Evolutionary conservation across 1,140 invertebrate species (phyloP).

Genomic region (Euura saliciscinereae): DNA sequence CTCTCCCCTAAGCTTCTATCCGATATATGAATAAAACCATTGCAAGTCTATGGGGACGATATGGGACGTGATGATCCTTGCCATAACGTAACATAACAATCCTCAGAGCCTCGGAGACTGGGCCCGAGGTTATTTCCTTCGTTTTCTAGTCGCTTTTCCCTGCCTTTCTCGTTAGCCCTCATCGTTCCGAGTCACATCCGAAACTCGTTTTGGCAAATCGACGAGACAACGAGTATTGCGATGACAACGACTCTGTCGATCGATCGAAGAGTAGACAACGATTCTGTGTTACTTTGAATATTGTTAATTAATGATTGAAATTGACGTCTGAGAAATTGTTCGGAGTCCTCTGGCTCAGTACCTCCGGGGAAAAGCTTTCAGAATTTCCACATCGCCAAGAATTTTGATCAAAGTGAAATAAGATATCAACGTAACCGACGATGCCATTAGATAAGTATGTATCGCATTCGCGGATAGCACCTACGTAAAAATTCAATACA

Average conservation of each 20-base stretch:
- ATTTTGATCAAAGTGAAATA: background rate
- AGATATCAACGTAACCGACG: background rate
- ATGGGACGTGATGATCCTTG: slow-evolving; percentile 3
- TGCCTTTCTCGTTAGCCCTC: background rate
- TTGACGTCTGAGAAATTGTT: too few species aligned
- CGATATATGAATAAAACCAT: slow-evolving; percentile 5
- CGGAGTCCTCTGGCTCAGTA: too few species aligned
- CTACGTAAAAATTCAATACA: slow-evolving; percentile 1
- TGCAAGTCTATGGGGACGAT: slow-evolving; percentile 2
- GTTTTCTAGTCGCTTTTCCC: background rate
- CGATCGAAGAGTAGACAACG: too few species aligned
- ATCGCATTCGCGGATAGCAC: background rate
- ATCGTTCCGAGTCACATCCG: background rate
- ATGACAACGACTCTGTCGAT: background rate
- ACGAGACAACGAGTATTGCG: background rate
- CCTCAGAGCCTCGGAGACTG: background rate
- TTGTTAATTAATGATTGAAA: too few species aligned
- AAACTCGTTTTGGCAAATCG: background rate
- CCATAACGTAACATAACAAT: background rate
- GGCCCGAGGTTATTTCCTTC: background rate
- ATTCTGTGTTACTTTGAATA: too few species aligned
- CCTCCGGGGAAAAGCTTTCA: too few species aligned
- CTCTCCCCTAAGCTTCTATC: background rate
- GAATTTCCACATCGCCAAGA: too few species aligned
- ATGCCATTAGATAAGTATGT: background rate